Evolutionary conservation across 2,888 invertebrate species (phyloP).

Genomic region (Polymixis lichenea): DNA sequence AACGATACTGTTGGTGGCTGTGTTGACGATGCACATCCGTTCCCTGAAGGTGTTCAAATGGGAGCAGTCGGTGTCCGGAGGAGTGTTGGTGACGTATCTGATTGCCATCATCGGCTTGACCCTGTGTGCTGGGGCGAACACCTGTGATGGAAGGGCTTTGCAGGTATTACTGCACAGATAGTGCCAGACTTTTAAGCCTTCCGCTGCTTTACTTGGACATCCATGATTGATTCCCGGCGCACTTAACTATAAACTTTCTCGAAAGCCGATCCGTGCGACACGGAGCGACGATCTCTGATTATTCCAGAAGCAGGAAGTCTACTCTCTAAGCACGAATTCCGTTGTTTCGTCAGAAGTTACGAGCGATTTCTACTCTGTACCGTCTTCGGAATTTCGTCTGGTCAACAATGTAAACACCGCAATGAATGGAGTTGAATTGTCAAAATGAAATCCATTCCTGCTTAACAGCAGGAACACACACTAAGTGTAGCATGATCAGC

Average conservation of each 20-base stretch:
- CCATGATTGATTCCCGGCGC: neutral
- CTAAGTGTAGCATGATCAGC: too few relatives aligned
- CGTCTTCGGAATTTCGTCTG: too few relatives aligned
- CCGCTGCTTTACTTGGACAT: too few relatives aligned
- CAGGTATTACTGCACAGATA: constrained; percentile 70
- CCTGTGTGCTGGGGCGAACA: constrained; percentile 69
- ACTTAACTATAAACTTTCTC: neutral
- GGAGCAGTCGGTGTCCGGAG: constrained; percentile 82
- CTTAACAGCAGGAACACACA: too few relatives aligned
- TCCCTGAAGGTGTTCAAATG: constrained; percentile 80
- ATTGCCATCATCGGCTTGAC: constrained; percentile 73
- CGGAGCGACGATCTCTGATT: neutral
- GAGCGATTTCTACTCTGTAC: too few relatives aligned
- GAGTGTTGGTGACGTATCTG: constrained; percentile 78
- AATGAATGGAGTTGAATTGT: too few relatives aligned
- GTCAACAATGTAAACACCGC: too few relatives aligned
- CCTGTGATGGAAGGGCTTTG: constrained; percentile 66
- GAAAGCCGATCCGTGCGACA: too few relatives aligned
- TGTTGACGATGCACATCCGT: constrained; percentile 76
- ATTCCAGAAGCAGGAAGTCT: neutral
- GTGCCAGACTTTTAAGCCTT: neutral
- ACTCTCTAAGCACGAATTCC: too few relatives aligned
- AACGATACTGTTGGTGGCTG: constrained; percentile 69
- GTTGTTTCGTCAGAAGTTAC: too few relatives aligned
- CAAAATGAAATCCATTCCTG: too few relatives aligned